Evolutionary conservation across 1,140 invertebrate genomes (phyloP), one percentile per base, ranked within the genome.

Genomic region (Ostrea edulis): DNA sequence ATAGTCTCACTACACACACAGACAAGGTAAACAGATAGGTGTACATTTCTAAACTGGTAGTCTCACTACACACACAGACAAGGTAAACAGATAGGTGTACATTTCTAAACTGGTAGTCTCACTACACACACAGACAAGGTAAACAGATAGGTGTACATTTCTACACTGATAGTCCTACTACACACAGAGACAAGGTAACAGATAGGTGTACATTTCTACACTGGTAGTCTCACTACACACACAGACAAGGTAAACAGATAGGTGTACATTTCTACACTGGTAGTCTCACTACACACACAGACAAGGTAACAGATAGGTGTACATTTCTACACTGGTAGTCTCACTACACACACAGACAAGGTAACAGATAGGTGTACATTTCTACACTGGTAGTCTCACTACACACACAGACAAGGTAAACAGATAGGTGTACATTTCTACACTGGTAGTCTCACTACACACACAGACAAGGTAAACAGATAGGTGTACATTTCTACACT

Each of bases 151-250:
- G 35, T 2, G 35, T 2, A 5, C 1, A 44, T 44, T 44, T 44
- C 35, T 44, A 44, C 35, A 44, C 35, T 44, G 35, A 5, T 44
- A 44, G 35, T 44, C 35, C 35, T 5, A 44, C 35, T 44, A 44
- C 35, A 44, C 5, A 44, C 97, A 29, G 92, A 95, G 96, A 93
- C 98, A 97, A 94, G 92, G 94, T 95, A 90, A 25, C 12, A 65
- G 58, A 65, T 22, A 65, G 5, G 35, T 2, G 35, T 2, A 5
- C 1, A 44, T 44, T 44, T 44, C 35, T 44, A 44, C 35, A 44
- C 35, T 44, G 35, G 35, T 44, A 44, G 35, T 44, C 35, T 5
- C 35, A 44, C 35, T 44, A 44, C 35, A 44, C 5, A 44, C 35
- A 93, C 98, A 97, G 94, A 94, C 8, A 89, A 92, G 92, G 94